phyloP scores from a whole-genome alignment of 2,113 vertebrate species.

The Salminus brasiliensis region DNA sequence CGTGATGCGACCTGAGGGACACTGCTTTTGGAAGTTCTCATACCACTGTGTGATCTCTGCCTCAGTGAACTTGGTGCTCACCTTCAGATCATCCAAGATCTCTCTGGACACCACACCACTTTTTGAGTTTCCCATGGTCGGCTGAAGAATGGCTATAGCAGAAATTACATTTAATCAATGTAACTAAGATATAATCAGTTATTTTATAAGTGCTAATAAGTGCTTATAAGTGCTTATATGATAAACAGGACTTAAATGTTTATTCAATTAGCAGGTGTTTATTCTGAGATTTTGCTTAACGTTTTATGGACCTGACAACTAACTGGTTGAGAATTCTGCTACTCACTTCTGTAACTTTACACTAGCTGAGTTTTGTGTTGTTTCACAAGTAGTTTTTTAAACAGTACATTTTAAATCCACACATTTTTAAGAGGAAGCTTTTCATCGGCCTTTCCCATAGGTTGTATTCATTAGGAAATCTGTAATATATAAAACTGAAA shows the following conservation, averaged over 20 bases:
- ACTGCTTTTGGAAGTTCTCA: constrained; percentile 93
- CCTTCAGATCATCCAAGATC: constrained; percentile 73
- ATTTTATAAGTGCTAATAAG: too few species aligned
- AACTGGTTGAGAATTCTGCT: neutral
- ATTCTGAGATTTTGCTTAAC: too few species aligned
- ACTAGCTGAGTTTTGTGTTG: neutral
- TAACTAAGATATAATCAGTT: neutral
- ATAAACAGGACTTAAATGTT: too few species aligned
- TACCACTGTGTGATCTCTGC: constrained; percentile 73
- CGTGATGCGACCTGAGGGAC: constrained; percentile 87
- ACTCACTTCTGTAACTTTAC: neutral
- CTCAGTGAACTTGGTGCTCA: constrained; percentile 74
- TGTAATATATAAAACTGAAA: too few species aligned
- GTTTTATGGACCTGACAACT: neutral
- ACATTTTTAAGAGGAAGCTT: too few species aligned
- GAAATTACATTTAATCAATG: neutral
- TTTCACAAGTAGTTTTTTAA: neutral
- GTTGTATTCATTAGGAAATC: too few species aligned
- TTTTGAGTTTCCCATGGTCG: constrained; percentile 70
- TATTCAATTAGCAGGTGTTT: too few species aligned
- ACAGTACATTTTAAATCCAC: too few species aligned
- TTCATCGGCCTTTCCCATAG: too few species aligned
- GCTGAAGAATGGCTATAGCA: neutral
- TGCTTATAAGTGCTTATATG: too few species aligned
- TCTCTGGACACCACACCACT: constrained; percentile 71